Evolutionary conservation across 64 coral and sea anemone species (phyloP), one percentile per base, ranked within the genome.

Genomic region (Actinia tenebrosa): DNA sequence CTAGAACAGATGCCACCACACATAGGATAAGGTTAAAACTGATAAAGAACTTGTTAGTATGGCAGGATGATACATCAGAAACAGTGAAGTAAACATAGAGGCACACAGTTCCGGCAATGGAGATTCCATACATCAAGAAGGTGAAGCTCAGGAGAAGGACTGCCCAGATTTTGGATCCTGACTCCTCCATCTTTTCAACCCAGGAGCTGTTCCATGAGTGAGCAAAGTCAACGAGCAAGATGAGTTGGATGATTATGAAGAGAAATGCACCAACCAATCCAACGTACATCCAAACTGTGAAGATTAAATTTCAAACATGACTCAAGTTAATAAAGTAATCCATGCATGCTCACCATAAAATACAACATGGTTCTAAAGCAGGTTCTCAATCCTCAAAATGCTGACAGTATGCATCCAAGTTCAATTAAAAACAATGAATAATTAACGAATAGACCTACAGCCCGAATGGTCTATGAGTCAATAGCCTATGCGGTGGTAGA

Each of bases 21-120:
- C 94, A 93, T 4, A 96, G 61, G 66, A 96, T 90, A 43, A 96
- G 82, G 85, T 93, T 96, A 23, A 96, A 96, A 45, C 94, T 96
- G 88, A 96, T 96, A 15, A 96, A 90, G 78, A 96, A 96, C 88
- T 96, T 96, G 91, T 96, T 96, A 16, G 92, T 92, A 17, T 91
- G 91, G 25, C 94, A 96, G 10, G 89, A 85, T 27, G 82, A 85
- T 26, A 72, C 54, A 42, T 80, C 23, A 15, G 53, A 86, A 64
- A 87, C 69, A 37, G 94, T 90, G 82, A 93, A 96, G 80, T 96
- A 96, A 16, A 96, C 53, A 60, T 93, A 96, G 45, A 96, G 53
- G 68, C 94, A 96, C 17, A 96, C 81, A 56, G 93, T 62, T 53
- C 94, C 94, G 50, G 94, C 91, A 87, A 96, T 23, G 44, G 87